Evolutionary conservation across 2,888 invertebrate genomes (phyloP).

Genomic region (Dasypolia templi): DNA sequence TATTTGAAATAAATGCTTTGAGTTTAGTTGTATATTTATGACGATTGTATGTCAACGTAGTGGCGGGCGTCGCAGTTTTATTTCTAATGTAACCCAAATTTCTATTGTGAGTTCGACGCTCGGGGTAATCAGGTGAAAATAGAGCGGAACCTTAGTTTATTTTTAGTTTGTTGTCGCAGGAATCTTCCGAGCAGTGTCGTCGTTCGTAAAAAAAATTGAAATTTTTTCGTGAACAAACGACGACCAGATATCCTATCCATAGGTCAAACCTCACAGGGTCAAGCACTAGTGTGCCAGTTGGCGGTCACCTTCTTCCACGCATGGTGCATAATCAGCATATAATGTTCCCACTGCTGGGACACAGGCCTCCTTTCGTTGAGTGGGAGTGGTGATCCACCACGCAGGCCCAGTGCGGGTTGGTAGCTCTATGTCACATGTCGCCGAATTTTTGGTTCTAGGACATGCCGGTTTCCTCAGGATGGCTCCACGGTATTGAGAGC

Average conservation of each 20-base stretch:
- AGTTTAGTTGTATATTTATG: not conserved
- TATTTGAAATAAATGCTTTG: no score
- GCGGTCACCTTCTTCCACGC: not conserved
- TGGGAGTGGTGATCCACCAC: no score
- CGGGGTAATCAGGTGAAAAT: conserved; percentile 42
- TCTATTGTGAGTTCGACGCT: conserved; percentile 43
- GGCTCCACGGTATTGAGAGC: no score
- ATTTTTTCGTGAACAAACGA: not conserved
- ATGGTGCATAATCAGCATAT: no score
- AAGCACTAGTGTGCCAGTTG: not conserved
- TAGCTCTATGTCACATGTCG: no score
- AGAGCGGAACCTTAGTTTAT: conserved; percentile 4
- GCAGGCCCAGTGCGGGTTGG: no score
- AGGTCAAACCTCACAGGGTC: no score
- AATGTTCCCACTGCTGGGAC: no score
- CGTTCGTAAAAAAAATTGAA: not conserved
- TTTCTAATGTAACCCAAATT: conserved; percentile 41
- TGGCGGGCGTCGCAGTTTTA: conserved; percentile 19
- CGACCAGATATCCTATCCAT: no score
- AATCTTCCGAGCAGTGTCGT: conserved; percentile 3
- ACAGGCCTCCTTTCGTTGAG: no score
- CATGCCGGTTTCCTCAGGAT: no score
- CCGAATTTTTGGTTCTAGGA: no score
- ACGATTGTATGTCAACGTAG: conserved; percentile 21
- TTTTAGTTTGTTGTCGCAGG: conserved; percentile 4